These are phyloP conservation scores for Trichogramma dendrolimi DNA, from an alignment of 2,888 invertebrate genomes.

Conservation along the genomic window DNA sequence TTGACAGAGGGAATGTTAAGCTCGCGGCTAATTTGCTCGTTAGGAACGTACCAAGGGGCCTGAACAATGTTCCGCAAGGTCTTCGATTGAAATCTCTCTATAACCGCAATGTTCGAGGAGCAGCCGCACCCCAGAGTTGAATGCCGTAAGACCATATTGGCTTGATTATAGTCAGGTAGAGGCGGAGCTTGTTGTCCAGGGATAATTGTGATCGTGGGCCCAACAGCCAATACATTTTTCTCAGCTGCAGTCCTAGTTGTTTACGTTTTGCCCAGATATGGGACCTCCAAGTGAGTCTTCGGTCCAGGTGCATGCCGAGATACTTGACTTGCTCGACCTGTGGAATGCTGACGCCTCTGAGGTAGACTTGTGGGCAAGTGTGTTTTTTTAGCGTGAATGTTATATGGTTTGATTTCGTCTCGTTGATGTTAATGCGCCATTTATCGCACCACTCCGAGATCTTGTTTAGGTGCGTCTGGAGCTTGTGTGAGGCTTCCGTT, in stretches of 20 bases:
- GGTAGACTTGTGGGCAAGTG: no score
- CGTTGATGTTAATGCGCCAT: no score
- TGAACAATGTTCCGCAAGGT: background rate
- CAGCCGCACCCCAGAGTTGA: background rate
- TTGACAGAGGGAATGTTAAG: background rate
- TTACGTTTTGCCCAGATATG: constrained; percentile 3
- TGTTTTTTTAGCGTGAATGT: no score
- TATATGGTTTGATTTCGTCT: no score
- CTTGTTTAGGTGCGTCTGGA: no score
- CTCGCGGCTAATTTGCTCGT: background rate
- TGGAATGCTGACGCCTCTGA: background rate
- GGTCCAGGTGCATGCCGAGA: background rate
- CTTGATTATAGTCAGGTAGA: no score
- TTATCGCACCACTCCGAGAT: no score
- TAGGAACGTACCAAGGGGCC: background rate
- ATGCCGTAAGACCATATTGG: background rate
- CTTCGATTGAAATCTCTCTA: background rate
- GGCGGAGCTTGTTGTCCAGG: no score
- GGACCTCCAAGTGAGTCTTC: background rate
- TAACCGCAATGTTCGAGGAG: background rate
- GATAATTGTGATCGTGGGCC: no score
- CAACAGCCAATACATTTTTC: no score
- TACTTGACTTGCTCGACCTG: background rate
- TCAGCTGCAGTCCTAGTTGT: background rate
- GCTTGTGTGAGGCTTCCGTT: no score